Conservation (phyloP, 2,113 vertebrate genomes). For the Octodon degus region DNA sequence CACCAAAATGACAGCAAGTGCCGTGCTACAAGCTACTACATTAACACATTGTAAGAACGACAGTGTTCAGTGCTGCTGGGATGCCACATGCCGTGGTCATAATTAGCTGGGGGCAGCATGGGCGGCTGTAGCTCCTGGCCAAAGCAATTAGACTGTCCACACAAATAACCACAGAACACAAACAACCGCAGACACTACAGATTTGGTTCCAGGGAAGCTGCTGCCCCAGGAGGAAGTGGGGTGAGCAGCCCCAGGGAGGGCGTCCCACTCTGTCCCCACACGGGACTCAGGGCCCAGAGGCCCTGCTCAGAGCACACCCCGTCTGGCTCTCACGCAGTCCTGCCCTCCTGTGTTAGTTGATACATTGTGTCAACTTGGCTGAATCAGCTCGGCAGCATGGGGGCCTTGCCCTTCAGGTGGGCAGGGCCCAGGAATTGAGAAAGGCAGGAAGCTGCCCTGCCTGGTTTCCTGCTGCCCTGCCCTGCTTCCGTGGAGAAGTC, state of each 20-base stretch:
- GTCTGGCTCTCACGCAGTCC: fast-evolving
- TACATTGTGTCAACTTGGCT: too few species aligned
- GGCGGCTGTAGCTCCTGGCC: not conserved
- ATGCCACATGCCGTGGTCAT: fast-evolving
- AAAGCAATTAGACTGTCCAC: not conserved
- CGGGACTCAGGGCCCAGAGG: fast-evolving
- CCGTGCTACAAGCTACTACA: not conserved
- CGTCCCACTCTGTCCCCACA: fast-evolving
- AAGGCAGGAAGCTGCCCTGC: too few species aligned
- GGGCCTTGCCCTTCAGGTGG: too few species aligned
- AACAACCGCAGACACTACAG: not conserved
- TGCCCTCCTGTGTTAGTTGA: fast-evolving
- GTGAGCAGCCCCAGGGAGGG: too few species aligned
- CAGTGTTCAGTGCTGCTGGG: not conserved
- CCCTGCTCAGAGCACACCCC: fast-evolving
- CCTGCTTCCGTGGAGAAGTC: too few species aligned
- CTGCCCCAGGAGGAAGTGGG: not conserved
- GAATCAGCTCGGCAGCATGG: too few species aligned
- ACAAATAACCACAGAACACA: not conserved
- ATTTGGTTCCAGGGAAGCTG: not conserved
- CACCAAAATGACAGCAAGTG: too few species aligned
- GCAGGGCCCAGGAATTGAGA: too few species aligned
- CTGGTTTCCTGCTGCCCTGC: too few species aligned
- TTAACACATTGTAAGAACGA: not conserved
- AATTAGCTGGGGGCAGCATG: not conserved